phyloP scores from a whole-genome alignment of 2,113 vertebrate genomes.

The Rhinopomastus cyanomelas region DNA sequence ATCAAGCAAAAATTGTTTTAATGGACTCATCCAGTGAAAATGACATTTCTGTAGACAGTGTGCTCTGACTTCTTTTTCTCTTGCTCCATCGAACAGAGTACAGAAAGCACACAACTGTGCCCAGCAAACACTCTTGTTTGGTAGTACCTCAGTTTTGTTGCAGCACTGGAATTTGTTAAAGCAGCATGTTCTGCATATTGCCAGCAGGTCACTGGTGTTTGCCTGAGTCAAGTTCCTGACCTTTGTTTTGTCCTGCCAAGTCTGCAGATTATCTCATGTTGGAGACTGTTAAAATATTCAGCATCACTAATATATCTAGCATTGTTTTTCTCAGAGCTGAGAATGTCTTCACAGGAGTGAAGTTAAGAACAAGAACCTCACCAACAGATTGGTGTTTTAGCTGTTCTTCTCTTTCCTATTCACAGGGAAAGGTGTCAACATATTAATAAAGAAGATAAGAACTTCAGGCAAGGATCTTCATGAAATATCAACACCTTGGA shows the following conservation, averaged over 20 bases:
- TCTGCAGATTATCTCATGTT: not conserved
- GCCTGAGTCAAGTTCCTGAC: not conserved
- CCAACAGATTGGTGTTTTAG: not conserved
- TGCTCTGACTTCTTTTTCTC: not conserved
- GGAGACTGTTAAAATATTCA: not conserved
- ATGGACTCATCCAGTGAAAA: not conserved
- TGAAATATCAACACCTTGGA: not conserved
- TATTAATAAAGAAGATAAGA: not conserved
- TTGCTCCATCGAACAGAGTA: not conserved
- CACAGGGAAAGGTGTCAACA: not conserved
- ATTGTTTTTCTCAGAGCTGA: not conserved
- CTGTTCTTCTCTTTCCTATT: not conserved
- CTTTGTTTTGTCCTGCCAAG: not conserved
- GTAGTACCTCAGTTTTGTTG: conserved; percentile 1
- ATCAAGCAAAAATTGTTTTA: not conserved
- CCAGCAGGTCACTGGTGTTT: conserved; percentile 16
- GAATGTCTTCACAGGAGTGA: not conserved
- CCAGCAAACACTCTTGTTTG: not conserved
- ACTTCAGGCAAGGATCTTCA: not conserved
- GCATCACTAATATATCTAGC: not conserved
- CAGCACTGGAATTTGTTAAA: conserved; percentile 27
- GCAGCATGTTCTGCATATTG: not conserved
- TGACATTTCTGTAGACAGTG: not conserved
- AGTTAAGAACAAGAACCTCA: not conserved
- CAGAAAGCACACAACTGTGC: not conserved